phyloP scores from a whole-genome alignment of 2,113 vertebrate species.

The Oenanthe melanoleuca region DNA sequence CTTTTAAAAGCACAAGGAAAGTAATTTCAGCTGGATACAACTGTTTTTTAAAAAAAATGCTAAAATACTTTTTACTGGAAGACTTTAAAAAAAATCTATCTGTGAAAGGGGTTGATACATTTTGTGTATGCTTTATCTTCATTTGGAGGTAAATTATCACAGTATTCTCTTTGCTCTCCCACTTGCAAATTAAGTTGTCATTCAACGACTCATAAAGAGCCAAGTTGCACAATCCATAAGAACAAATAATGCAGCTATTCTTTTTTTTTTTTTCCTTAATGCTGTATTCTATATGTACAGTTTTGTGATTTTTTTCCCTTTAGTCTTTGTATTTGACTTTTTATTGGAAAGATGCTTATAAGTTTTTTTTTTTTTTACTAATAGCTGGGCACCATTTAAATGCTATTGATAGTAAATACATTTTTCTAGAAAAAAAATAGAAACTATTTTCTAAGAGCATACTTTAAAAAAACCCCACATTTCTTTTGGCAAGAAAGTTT shows the following conservation, averaged over 20 bases:
- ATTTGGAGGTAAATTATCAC: slow-evolving; percentile 20
- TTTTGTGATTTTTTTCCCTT: not conserved
- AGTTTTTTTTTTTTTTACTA: not conserved
- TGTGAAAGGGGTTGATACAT: not conserved
- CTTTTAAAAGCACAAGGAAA: slow-evolving; percentile 43
- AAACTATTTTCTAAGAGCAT: not conserved
- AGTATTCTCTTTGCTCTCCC: slow-evolving; percentile 34
- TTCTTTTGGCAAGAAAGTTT: not conserved
- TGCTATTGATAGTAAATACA: not conserved
- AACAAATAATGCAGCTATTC: slow-evolving; percentile 6
- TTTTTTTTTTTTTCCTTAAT: not conserved
- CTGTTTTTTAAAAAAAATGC: not conserved
- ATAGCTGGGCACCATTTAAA: not conserved
- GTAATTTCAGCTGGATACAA: not conserved
- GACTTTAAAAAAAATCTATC: not conserved
- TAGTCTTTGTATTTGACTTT: not conserved
- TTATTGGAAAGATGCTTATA: not conserved
- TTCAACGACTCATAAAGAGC: slow-evolving; percentile 27
- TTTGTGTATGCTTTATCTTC: slow-evolving; percentile 14
- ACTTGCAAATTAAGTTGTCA: slow-evolving; percentile 58
- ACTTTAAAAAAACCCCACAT: rapidly evolving
- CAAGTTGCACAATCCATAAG: not conserved
- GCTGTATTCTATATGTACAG: not conserved
- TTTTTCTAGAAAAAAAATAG: not conserved
- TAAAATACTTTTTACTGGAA: not conserved